phyloP scores from a whole-genome alignment of 2,888 invertebrate species.

The Megastigmus dorsalis region DNA sequence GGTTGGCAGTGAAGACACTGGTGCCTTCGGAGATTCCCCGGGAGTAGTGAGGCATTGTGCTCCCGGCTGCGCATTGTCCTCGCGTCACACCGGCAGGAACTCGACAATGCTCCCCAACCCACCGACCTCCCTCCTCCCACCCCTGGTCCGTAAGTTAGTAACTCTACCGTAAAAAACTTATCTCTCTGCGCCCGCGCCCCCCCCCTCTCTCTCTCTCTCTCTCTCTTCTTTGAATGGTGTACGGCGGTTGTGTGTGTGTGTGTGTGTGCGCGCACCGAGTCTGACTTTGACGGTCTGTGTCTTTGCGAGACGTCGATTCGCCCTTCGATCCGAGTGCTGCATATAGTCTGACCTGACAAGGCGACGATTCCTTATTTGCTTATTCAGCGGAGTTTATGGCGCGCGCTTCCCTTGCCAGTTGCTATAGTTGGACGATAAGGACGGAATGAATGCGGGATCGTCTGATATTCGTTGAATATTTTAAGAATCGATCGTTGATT shows the following conservation, averaged over 20 bases:
- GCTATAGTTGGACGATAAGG: too few relatives aligned
- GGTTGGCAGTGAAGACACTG: slow-evolving; percentile 62
- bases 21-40: slow-evolving; percentile 64
- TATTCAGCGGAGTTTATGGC: too few relatives aligned
- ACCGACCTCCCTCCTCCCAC: not conserved
- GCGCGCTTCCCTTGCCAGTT: too few relatives aligned
- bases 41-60: slow-evolving; percentile 66
- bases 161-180: slow-evolving; percentile 70
- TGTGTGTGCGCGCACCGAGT: slow-evolving; percentile 22
- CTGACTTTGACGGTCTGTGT: too few relatives aligned
- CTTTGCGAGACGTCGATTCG: too few relatives aligned
- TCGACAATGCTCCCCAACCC: slow-evolving; percentile 63
- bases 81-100: slow-evolving; percentile 63
- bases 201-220: not conserved
- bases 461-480: too few relatives aligned
- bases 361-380: too few relatives aligned
- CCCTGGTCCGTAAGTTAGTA: slow-evolving; percentile 68
- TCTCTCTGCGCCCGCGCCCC: slow-evolving; percentile 62
- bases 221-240: not conserved
- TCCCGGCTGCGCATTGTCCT: slow-evolving; percentile 69
- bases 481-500: too few relatives aligned
- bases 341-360: too few relatives aligned
- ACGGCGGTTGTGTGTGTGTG: slow-evolving; percentile 55
- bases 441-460: too few relatives aligned
- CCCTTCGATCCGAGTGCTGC: too few relatives aligned